Percentiles rank a stretch among this genome's conserved stretches.
These are phyloP conservation scores for Lithobius niger DNA, from an alignment of 1,140 invertebrate species.

Conservation along the genomic window DNA sequence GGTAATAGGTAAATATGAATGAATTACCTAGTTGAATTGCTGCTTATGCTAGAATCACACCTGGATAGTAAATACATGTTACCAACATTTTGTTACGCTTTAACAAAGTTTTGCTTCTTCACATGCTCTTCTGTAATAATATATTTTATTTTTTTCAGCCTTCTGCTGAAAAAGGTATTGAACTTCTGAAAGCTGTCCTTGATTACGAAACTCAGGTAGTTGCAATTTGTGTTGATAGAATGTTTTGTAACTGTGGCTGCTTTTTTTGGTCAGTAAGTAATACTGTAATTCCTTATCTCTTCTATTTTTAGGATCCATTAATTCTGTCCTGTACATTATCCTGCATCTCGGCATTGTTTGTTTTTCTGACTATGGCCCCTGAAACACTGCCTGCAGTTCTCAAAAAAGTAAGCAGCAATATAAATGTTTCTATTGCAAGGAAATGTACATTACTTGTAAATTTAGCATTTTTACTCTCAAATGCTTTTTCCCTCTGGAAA, in stretches of 20 bases:
- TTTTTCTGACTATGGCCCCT: slow-evolving; percentile 73
- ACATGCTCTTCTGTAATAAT: no score
- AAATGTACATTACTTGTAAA: no score
- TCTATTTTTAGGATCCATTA: slow-evolving; percentile 34
- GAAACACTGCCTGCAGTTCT: slow-evolving; percentile 61
- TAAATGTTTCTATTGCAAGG: background rate
- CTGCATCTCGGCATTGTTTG: slow-evolving; percentile 76
- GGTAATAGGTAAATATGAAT: no score
- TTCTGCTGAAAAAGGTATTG: slow-evolving; percentile 48
- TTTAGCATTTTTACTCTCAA: no score
- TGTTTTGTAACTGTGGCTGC: background rate
- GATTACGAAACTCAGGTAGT: slow-evolving; percentile 47
- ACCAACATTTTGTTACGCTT: no score
- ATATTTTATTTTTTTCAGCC: slow-evolving; percentile 35
- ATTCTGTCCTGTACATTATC: slow-evolving; percentile 67
- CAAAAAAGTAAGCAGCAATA: slow-evolving; percentile 42
- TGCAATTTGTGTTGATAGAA: background rate
- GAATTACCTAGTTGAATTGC: no score
- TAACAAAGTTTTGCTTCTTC: no score
- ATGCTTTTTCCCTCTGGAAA: no score
- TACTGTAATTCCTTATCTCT: background rate
- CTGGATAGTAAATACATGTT: no score
- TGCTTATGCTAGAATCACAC: no score
- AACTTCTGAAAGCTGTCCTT: slow-evolving; percentile 59
- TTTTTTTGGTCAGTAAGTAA: background rate